A percentile compares a stretch with the other conserved stretches of the same genome.
These are phyloP conservation scores for Eubucco bourcierii DNA, from an alignment of 2,113 vertebrate species.

Conservation along the genomic window DNA sequence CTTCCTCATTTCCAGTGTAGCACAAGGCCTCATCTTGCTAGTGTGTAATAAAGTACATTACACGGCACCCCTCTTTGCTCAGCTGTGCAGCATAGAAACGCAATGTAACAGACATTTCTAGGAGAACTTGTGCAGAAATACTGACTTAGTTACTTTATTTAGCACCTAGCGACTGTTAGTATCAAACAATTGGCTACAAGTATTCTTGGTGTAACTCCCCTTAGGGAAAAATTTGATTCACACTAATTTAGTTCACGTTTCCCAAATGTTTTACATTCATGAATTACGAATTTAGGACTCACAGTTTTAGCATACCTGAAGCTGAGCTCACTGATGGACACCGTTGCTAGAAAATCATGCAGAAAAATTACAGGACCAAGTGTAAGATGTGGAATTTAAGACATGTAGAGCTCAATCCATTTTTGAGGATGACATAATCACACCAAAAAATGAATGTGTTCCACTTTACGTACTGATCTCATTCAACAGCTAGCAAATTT, in stretches of 20 bases:
- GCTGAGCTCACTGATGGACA: not conserved
- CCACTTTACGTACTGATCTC: constrained; percentile 6
- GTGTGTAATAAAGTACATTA: not conserved
- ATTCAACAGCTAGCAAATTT: constrained; percentile 33
- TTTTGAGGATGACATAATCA: not conserved
- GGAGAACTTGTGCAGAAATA: constrained; percentile 4
- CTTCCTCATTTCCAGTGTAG: not conserved
- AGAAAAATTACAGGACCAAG: not conserved
- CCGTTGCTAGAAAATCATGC: not conserved
- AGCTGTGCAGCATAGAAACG: not conserved
- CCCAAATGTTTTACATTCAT: not conserved
- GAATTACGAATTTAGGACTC: not conserved
- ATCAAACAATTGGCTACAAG: not conserved
- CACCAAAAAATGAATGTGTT: not conserved
- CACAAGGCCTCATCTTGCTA: not conserved
- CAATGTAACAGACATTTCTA: not conserved
- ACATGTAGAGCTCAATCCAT: not conserved
- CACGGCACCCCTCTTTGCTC: not conserved
- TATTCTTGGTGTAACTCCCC: not conserved
- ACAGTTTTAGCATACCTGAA: not conserved
- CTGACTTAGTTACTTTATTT: not conserved
- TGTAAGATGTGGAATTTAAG: constrained; percentile 33
- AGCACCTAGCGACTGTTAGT: not conserved
- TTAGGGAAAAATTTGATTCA: not conserved
- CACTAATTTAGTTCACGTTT: not conserved